Conservation (phyloP, 2,797 vertebrate species). For the Melanotaenia boesemani region DNA sequence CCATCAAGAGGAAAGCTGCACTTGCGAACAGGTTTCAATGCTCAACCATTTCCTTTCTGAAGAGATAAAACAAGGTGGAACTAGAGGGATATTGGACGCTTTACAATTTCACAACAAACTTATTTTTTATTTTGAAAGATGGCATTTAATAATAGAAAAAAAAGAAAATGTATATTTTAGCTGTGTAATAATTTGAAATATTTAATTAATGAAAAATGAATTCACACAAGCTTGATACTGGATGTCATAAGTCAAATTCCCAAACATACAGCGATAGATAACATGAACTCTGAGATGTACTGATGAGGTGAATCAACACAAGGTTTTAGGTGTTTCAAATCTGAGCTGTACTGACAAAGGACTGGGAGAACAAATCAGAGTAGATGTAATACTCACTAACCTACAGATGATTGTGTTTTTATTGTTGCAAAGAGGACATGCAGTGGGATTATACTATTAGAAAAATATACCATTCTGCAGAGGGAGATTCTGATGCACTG, state of each 20-base stretch:
- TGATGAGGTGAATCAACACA: not conserved
- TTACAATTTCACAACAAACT: too few species aligned
- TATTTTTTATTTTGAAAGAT: not conserved
- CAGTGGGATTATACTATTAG: conserved; percentile 2
- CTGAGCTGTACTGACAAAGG: not conserved
- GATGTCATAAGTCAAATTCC: too few species aligned
- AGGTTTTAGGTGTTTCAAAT: not conserved
- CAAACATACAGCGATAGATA: not conserved
- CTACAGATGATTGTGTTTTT: not conserved
- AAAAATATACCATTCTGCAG: conserved; percentile 86
- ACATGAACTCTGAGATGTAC: not conserved
- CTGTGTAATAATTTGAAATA: too few species aligned
- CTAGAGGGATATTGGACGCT: not conserved
- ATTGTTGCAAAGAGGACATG: not conserved
- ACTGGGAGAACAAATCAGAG: not conserved
- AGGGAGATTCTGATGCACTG: conserved; percentile 45
- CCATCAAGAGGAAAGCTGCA: not conserved
- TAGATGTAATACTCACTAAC: not conserved
- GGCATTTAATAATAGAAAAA: not conserved
- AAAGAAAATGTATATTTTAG: too few species aligned
- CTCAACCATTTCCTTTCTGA: not conserved
- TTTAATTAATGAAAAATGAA: too few species aligned
- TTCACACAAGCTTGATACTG: too few species aligned
- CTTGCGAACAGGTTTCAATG: not conserved
- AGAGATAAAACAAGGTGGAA: not conserved